Conservation (phyloP, 1,140 invertebrate species). For the Drosophila ficusphila region DNA sequence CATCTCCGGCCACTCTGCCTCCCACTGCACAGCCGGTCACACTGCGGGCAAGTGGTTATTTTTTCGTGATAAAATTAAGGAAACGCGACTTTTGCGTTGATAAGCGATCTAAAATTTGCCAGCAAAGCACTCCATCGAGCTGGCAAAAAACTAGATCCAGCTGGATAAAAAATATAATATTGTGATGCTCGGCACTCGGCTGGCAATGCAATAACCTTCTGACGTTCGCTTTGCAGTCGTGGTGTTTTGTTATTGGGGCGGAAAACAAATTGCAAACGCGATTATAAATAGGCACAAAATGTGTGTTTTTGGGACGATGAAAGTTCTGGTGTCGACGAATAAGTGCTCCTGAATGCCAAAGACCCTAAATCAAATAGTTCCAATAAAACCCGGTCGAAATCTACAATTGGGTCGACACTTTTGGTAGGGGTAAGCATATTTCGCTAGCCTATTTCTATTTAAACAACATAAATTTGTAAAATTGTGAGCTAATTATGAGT, state of each 20-base stretch:
- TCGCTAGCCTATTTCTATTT: not conserved
- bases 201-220: slow-evolving; percentile 7
- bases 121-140: slow-evolving; percentile 10
- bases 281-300: slow-evolving; percentile 64
- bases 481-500: slow-evolving; percentile 28
- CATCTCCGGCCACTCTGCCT: not conserved
- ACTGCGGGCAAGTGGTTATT: slow-evolving; percentile 26
- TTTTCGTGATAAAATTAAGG: slow-evolving; percentile 33
- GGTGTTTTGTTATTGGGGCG: slow-evolving; percentile 75
- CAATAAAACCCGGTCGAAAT: slow-evolving; percentile 4
- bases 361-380: not conserved
- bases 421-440: slow-evolving; percentile 2
- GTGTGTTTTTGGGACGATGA: slow-evolving; percentile 45
- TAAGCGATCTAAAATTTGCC: slow-evolving; percentile 17
- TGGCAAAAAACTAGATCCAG: not conserved
- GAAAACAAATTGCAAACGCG: slow-evolving; percentile 58
- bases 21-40: slow-evolving; percentile 8
- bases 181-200: not conserved
- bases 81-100: slow-evolving; percentile 6
- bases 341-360: slow-evolving; percentile 23
- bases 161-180: not conserved
- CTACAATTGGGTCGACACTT: slow-evolving; percentile 42
- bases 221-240: slow-evolving; percentile 62
- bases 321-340: slow-evolving; percentile 30
- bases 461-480: slow-evolving; percentile 18